Evolutionary conservation across 2,797 vertebrate genomes (phyloP).

Genomic region (Myotis planiceps): DNA sequence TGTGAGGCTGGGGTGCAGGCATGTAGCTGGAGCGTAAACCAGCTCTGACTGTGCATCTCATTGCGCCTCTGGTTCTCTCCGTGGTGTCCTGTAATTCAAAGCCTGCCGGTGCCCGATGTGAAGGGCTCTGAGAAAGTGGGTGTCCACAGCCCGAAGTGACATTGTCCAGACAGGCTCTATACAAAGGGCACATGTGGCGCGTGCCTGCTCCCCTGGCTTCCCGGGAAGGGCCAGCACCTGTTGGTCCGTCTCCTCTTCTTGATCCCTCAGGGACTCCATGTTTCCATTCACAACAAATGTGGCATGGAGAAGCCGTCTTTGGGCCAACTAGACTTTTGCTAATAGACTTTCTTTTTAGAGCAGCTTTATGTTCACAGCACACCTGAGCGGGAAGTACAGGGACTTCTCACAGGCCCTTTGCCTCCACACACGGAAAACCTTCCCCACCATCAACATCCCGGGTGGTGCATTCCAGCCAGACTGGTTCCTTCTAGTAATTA

Average conservation of each 20-base stretch:
- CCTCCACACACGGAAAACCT: background rate
- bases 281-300: background rate
- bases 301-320: background rate
- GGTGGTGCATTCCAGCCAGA: background rate
- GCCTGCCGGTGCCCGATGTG: fast-evolving
- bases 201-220: fast-evolving
- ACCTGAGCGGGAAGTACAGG: background rate
- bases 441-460: background rate
- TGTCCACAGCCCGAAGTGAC: background rate
- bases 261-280: background rate
- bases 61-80: background rate
- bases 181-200: fast-evolving
- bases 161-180: background rate
- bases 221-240: background rate
- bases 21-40: fast-evolving
- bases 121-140: background rate
- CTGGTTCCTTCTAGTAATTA: background rate
- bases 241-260: too few species aligned
- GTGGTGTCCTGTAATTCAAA: background rate
- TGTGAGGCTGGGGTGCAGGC: too few species aligned
- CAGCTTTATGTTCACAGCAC: background rate
- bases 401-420: background rate
- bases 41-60: fast-evolving
- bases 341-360: background rate
- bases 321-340: background rate